Base-by-base conservation (phyloP, 92 coral and sea anemone genomes). In the Desmophyllum pertusum region DNA sequence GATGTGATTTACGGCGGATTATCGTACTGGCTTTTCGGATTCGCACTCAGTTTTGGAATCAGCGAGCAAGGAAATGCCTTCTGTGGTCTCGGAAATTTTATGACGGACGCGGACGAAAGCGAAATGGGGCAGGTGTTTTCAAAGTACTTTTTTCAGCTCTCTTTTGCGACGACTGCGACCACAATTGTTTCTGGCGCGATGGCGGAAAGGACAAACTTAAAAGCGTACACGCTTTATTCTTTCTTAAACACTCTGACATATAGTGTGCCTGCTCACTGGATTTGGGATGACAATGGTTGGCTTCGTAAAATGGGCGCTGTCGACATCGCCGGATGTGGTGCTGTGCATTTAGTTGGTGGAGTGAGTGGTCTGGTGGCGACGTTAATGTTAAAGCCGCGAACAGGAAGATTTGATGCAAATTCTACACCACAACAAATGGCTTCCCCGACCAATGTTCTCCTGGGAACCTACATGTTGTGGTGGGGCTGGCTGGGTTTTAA, bases 401-500 rank as follows among this genome's bases (percentile, higher is more conserved):
- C 79, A 5, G 93, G 90, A 33, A 78, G 90, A 69, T 94, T 89
- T 85, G 95, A 94, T 52, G 88, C 70, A 50, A 66, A 89, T 43
- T 92, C 42, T 29, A 42, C 78, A 17, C 41, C 63, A 18, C 30
- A 45, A 74, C 78, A 74, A 51, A 77, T 77, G 81, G 69, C 81
- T 27, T 77, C 94, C 8, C 95, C 98, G 19, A 89, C 98, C 27
- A 94, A 94, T 68, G 94, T 94, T n/a, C 76, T 94, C 31, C 86
- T 94, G 23, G 98, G 98, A 3, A 94, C 98, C 2, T 94, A 91
- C 52, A 94, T 94, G 98, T 38, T 94, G 35, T 94, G 98, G 98
- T 93, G 97, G 97, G 98, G 98, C 3, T 94, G 98, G 98, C 88
- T 94, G 21, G 98, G 98, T 2, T 94, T 94, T 77, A 94, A 94